Base-by-base conservation (phyloP, 2,888 invertebrate genomes). In the Conus canariensis region DNA sequence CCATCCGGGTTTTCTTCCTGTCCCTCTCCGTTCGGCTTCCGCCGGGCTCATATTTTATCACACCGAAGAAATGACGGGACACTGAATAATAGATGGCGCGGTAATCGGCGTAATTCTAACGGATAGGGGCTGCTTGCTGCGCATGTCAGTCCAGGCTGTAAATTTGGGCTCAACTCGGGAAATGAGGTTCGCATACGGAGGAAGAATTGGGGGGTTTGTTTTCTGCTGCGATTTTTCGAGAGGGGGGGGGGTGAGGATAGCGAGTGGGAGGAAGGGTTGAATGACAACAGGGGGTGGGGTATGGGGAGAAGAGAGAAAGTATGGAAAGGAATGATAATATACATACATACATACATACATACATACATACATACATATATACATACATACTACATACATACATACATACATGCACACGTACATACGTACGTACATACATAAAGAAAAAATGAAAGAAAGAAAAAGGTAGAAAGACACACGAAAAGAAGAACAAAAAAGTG, bases 61-160 rank as follows among this genome's bases (percentile, higher is more conserved):
- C 9, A 74, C 22, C 6, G 74, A 22, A 74, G 74, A n/a, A 6
- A n/a, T 74, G 74, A 74, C 1, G n/a, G 74, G 74, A 10, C 1
- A n/a, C n/a, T 74, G 74, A 74, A 74, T 74, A 74, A 74, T 74
- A 74, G n/a, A 74, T 74, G 74, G n/a, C 74, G n/a, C 22, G 22
- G 74, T 74, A 74, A 74, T n/a, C 74, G 74, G 22, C 74, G 74
- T 74, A 22, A 74, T 74, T 74, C n/a, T 74, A 74, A 74, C 74
- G 74, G 74, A 74, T 74, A 74, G 74, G n/a, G n/a, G 22, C n/a
- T 3, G 74, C 74, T 2, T n/a, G 74, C 74, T n/a, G 74, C 22
- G 74, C 74, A 8, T 74, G 74, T 74, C 74, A 74, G n/a, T 74
- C 74, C 10, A 9, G 19, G 74, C 8, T n/a, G n/a, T 19, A 74